phyloP scores from a whole-genome alignment of 2,888 invertebrate species.

The Tachina grossa region DNA sequence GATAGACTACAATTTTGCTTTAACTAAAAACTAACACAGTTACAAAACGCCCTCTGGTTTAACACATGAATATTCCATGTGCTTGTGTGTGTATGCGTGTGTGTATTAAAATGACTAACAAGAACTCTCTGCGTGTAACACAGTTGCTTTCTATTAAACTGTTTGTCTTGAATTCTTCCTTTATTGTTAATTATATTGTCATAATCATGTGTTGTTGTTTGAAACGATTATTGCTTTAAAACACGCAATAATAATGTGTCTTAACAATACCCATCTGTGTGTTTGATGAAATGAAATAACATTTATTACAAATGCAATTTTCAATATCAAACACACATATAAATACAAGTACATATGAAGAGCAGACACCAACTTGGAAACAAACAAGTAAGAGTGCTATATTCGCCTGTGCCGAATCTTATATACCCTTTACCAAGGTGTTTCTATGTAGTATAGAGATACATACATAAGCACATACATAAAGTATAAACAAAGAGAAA shows the following conservation, averaged over 20 bases:
- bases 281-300: conserved; percentile 56
- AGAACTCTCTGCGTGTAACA: not conserved
- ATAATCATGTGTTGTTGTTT: conserved; percentile 66
- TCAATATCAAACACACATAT: conserved; percentile 54
- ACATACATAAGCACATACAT: too few species aligned
- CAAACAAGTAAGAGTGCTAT: too few species aligned
- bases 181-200: conserved; percentile 68
- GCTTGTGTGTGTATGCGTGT: too few species aligned
- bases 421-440: too few species aligned
- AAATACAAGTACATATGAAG: not conserved
- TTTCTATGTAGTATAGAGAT: too few species aligned
- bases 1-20: too few species aligned
- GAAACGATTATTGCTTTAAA: conserved; percentile 57
- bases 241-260: conserved; percentile 61
- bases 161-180: conserved; percentile 29
- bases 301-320: conserved; percentile 68
- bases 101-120: not conserved
- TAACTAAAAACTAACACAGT: too few species aligned
- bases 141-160: conserved; percentile 20
- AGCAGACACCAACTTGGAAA: not conserved
- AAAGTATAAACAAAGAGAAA: too few species aligned
- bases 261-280: conserved; percentile 68
- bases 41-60: too few species aligned
- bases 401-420: too few species aligned
- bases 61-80: too few species aligned